Evolutionary conservation across 2,888 invertebrate genomes (phyloP).

Genomic region (Anorthoa munda): DNA sequence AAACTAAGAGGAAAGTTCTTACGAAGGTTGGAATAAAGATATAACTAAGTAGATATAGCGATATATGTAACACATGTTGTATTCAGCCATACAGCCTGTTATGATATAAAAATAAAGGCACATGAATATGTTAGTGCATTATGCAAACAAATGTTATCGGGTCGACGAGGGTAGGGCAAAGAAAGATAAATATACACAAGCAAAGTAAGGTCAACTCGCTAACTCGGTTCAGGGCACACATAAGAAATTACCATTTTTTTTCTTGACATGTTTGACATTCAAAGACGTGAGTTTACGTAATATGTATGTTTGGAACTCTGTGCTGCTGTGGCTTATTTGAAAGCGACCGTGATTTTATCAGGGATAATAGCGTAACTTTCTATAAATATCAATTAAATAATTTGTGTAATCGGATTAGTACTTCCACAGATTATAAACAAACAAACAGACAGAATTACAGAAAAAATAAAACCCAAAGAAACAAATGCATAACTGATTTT

Average conservation of each 20-base stretch:
- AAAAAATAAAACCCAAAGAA: too few relatives aligned
- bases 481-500: too few relatives aligned
- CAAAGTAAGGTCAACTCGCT: slow-evolving; percentile 24
- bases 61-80: slow-evolving; percentile 11
- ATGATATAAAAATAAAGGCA: slow-evolving; percentile 41
- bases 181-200: slow-evolving; percentile 33
- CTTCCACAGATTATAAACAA: too few relatives aligned
- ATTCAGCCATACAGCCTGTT: slow-evolving; percentile 30
- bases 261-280: background rate
- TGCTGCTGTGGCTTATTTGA: too few relatives aligned
- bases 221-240: slow-evolving; percentile 11
- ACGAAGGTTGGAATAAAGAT: background rate
- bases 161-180: slow-evolving; percentile 35
- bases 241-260: slow-evolving; percentile 14
- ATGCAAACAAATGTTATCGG: slow-evolving; percentile 57
- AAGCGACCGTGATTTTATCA: too few relatives aligned
- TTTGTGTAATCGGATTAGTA: too few relatives aligned
- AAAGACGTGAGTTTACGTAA: too few relatives aligned
- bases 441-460: too few relatives aligned
- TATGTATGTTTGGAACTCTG: too few relatives aligned
- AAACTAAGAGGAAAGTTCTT: background rate
- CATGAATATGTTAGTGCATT: slow-evolving; percentile 60
- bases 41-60: background rate
- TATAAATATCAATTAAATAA: too few relatives aligned
- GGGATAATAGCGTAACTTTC: too few relatives aligned